phyloP scores from a whole-genome alignment of 1,140 invertebrate species.

The Sinonovacula constricta region DNA sequence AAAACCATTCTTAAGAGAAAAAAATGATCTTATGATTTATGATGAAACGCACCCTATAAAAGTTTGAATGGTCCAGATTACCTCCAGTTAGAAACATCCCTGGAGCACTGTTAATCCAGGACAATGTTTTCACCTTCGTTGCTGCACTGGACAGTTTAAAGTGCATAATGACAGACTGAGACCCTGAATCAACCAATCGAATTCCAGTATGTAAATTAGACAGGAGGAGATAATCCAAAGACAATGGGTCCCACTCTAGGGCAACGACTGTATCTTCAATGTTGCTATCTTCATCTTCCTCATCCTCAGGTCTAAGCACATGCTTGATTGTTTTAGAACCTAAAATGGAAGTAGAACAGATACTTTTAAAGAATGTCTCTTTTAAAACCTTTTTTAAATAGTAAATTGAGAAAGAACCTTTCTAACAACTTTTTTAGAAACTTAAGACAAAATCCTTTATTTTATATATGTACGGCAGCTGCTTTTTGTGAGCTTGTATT shows the following conservation, averaged over 20 bases:
- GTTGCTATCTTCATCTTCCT: conserved; percentile 58
- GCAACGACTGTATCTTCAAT: conserved; percentile 68
- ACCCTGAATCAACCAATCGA: conserved; percentile 76
- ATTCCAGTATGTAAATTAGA: conserved; percentile 70
- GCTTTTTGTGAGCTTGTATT: too few species aligned
- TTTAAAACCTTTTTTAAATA: neutral
- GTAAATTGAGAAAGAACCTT: conserved; percentile 10
- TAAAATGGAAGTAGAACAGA: conserved; percentile 23
- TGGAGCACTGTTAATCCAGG: conserved; percentile 79
- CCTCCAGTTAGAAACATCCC: conserved; percentile 80
- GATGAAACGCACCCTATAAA: neutral
- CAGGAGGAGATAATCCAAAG: conserved; percentile 78
- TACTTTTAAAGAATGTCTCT: neutral
- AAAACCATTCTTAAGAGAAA: too few species aligned
- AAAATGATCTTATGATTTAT: too few species aligned
- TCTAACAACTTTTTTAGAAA: neutral
- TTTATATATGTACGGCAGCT: too few species aligned
- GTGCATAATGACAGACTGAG: conserved; percentile 71
- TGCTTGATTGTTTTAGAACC: conserved; percentile 62
- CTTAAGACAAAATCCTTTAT: neutral
- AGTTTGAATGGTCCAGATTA: conserved; percentile 53
- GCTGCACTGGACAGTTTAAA: conserved; percentile 77
- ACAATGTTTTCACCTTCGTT: conserved; percentile 73
- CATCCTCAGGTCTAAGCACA: conserved; percentile 59
- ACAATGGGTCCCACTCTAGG: conserved; percentile 80